Evolutionary conservation across 2,113 vertebrate genomes (phyloP), one percentile per base, ranked within the genome.

Genomic region (Lagenorhynchus albirostris): DNA sequence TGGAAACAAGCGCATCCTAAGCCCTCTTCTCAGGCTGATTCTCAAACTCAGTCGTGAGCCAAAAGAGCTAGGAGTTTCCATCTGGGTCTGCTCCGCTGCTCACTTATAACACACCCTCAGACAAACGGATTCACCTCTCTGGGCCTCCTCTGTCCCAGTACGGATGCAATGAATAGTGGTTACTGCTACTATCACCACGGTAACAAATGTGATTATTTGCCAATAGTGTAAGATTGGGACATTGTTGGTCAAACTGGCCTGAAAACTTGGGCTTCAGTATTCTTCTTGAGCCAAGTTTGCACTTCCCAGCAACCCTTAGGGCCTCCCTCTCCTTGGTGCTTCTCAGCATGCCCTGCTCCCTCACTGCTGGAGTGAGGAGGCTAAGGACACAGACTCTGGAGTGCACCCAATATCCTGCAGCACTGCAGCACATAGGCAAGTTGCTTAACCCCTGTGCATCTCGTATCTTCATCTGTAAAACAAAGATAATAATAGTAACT

Each of bases 131-230:
- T 58, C n/a, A 14, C 83, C 55, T 77, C 38, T 70, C 47, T 63
- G 36, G 63, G 33, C 38, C 53, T 68, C 62, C 44, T 86, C 36
- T 17, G 11, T 36, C 31, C 53, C 55, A 7, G 14, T 6, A 62
- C 11, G 21, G 15, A n/a, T 0, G 1, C 8, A 12, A 3, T 8
- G 63, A 58, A 11, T 3, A 62, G 58, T 2, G 31, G 38, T 13
- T 21, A 29, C 38, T 23, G 31, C 53, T 53, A 9, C 17, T 15
- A 15, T 14, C 31, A 20, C 29, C n/a, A 23, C 23, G 17, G 60
- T 11, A n/a, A 53, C 68, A 87, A 94, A n/a, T 0, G 38, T 0
- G 15, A 26, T 60, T 62, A 21, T 36, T 89, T 2, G 14, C 50
- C 84, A 41, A 9, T 47, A 29, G 41, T 12, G 29, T 25, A 53